Conservation (phyloP, 2,888 invertebrate genomes). For the Ceramica pisi region DNA sequence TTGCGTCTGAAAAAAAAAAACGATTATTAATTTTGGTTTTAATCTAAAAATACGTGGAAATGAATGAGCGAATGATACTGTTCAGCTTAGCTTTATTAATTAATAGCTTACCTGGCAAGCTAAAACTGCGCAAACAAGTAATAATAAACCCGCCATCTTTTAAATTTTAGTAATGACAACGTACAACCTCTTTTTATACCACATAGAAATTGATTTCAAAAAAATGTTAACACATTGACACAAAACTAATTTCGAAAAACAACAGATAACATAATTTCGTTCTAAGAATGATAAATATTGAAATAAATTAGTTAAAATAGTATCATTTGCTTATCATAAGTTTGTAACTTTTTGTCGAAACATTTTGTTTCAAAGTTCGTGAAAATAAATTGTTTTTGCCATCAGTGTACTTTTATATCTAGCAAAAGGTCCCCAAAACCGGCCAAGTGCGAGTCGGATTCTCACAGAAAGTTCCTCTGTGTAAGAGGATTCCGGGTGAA, state of each 20-base stretch:
- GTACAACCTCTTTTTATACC: constrained; percentile 41
- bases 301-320: constrained; percentile 22
- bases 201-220: constrained; percentile 21
- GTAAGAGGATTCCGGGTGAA: no score
- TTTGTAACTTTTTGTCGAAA: background rate
- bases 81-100: background rate
- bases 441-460: no score
- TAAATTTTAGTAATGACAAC: constrained; percentile 4
- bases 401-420: no score
- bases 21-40: background rate
- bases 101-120: constrained; percentile 44
- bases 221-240: constrained; percentile 35
- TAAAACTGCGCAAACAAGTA: constrained; percentile 22
- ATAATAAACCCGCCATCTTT: constrained; percentile 33
- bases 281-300: background rate
- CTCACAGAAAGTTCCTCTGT: no score
- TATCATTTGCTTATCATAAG: constrained; percentile 8
- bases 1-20: constrained; percentile 56
- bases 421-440: no score
- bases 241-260: constrained; percentile 33
- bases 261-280: constrained; percentile 16
- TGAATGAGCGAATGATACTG: background rate
- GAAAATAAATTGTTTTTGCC: no score
- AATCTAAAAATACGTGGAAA: background rate
- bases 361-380: background rate